Evolutionary conservation across 1,140 invertebrate species (phyloP).

Genomic region (Pemphigus obesinymphae): DNA sequence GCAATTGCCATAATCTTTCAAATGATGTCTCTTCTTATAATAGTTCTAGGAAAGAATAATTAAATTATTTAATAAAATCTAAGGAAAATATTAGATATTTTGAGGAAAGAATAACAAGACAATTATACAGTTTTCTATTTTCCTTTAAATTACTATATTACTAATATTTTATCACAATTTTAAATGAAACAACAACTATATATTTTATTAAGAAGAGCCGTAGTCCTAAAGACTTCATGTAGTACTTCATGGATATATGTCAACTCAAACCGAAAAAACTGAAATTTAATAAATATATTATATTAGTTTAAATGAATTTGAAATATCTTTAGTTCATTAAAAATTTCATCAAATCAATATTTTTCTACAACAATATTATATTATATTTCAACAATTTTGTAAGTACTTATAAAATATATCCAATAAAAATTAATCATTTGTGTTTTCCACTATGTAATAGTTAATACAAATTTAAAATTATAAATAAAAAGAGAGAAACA

Average conservation of each 20-base stretch:
- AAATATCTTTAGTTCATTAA: not conserved
- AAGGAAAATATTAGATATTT: not conserved
- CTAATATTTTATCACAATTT: conserved; percentile 3
- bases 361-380: no score
- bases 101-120: conserved; percentile 4
- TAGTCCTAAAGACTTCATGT: conserved; percentile 16
- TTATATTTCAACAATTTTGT: no score
- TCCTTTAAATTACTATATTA: conserved; percentile 18
- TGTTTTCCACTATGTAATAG: no score
- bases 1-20: not conserved
- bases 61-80: not conserved
- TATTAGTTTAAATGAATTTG: not conserved
- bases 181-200: conserved; percentile 7
- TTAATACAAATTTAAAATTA: no score
- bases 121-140: not conserved
- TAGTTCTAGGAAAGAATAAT: no score
- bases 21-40: not conserved
- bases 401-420: no score
- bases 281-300: conserved; percentile 26
- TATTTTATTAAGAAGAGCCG: not conserved
- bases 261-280: conserved; percentile 5
- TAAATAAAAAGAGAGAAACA: no score
- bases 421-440: no score
- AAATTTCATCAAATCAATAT: no score
- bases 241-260: not conserved